phyloP scores from a whole-genome alignment of 1,140 invertebrate species.

The Drosophila sproati region DNA sequence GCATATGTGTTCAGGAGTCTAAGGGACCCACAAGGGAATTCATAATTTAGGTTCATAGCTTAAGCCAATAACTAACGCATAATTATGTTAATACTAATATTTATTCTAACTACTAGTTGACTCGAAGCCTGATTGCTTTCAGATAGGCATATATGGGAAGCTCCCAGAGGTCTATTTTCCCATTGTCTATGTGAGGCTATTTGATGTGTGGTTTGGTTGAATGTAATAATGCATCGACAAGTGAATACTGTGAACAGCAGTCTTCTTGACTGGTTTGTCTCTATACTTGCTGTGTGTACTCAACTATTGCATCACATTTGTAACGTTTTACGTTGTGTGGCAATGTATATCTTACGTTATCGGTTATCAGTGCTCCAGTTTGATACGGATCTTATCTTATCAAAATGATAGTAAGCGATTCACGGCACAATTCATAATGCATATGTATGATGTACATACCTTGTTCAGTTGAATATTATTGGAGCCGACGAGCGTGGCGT shows the following conservation, averaged over 20 bases:
- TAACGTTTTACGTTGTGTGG: not conserved
- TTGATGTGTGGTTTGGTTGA: not conserved
- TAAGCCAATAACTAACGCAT: not conserved
- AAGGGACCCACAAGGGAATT: not conserved
- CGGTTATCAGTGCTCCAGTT: slow-evolving; percentile 28
- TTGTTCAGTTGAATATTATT: slow-evolving; percentile 84
- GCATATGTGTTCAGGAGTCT: too few species aligned
- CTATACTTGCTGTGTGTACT: not conserved
- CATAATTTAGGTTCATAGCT: not conserved
- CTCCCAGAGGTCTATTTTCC: not conserved
- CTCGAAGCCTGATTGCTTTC: not conserved
- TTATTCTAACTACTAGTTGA: not conserved
- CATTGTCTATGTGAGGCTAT: not conserved
- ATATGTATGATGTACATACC: slow-evolving; percentile 46
- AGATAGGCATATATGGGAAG: not conserved
- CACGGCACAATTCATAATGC: too few species aligned
- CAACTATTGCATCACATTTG: slow-evolving; percentile 8
- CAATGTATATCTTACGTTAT: slow-evolving; percentile 13
- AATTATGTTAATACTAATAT: not conserved
- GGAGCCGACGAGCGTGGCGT: slow-evolving; percentile 84
- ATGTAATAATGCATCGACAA: not conserved
- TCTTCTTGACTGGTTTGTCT: too few species aligned
- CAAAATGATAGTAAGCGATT: not conserved
- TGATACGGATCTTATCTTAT: slow-evolving; percentile 47
- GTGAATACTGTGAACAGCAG: not conserved